These are phyloP conservation scores for Neoitamus cyanurus DNA, from an alignment of 2,888 invertebrate species.

Conservation along the genomic window DNA sequence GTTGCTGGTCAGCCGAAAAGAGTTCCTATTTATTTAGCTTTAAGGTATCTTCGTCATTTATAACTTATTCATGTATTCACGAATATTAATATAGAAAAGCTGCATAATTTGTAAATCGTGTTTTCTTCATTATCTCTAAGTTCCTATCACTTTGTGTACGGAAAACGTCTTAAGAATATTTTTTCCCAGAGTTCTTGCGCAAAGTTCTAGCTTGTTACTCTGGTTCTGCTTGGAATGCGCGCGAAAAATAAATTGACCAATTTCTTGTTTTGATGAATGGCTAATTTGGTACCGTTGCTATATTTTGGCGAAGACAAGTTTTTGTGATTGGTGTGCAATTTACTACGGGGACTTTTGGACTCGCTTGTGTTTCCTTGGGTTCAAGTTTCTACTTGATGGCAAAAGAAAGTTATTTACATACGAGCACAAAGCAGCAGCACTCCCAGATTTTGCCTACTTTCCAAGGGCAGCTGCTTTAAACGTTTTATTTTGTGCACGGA, in stretches of 20 bases:
- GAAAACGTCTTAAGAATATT: not conserved
- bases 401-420: not conserved
- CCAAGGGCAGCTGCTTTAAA: not conserved
- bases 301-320: not conserved
- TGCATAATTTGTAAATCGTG: not conserved
- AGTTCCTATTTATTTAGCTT: slow-evolving; percentile 23
- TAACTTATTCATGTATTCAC: slow-evolving; percentile 37
- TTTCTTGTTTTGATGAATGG: not conserved
- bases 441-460: not conserved
- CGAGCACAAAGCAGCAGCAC: not conserved
- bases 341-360: not conserved
- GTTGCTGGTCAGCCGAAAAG: not conserved
- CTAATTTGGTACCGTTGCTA: not conserved
- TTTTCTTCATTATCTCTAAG: not conserved
- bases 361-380: not conserved
- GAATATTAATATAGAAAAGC: not conserved
- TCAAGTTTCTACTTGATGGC: not conserved
- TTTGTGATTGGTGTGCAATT: not conserved
- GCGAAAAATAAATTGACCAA: not conserved
- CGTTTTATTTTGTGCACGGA: not conserved
- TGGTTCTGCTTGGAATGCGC: not conserved
- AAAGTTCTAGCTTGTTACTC: not conserved
- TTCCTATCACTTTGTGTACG: not conserved
- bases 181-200: not conserved
- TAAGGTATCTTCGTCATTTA: not conserved